Evolutionary conservation across 1,140 invertebrate species (phyloP).

Genomic region (Nixonia krombeini): DNA sequence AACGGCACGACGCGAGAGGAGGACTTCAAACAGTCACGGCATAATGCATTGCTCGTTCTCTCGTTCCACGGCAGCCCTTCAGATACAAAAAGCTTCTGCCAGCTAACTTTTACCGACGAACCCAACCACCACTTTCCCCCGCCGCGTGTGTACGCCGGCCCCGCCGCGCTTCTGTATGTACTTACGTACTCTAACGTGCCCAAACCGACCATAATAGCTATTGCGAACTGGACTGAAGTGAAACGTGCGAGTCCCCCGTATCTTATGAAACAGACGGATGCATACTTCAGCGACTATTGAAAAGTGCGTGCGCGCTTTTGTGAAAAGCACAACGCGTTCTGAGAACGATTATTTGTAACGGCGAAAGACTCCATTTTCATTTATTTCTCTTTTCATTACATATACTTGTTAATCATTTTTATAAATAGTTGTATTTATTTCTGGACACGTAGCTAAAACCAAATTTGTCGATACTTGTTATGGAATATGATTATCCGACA

Average conservation of each 20-base stretch:
- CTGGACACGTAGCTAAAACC: no score
- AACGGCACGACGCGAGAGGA: slow-evolving; percentile 36
- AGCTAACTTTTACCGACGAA: slow-evolving; percentile 48
- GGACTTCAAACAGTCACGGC: slow-evolving; percentile 46
- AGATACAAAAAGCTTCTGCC: slow-evolving; percentile 51
- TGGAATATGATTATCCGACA: no score
- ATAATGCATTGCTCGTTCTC: slow-evolving; percentile 41
- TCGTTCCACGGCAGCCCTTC: slow-evolving; percentile 41
- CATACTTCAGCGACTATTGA: slow-evolving; percentile 37
- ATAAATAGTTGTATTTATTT: no score
- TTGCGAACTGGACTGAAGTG: slow-evolving; percentile 48
- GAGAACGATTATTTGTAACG: no score
- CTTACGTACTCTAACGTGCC: slow-evolving; percentile 38
- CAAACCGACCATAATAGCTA: slow-evolving; percentile 45
- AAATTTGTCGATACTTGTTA: no score
- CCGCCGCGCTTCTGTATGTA: slow-evolving; percentile 25
- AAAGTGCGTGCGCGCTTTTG: slow-evolving; percentile 39
- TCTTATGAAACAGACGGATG: slow-evolving; percentile 43
- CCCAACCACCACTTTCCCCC: slow-evolving; percentile 35
- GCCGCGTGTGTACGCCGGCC: slow-evolving; percentile 23
- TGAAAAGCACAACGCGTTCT: no score
- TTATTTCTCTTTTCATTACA: no score
- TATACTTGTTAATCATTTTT: no score
- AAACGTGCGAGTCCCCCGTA: slow-evolving; percentile 42
- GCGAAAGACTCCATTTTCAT: no score